Conservation (phyloP, 1,140 invertebrate species). For the Eufriesea mexicana region DNA sequence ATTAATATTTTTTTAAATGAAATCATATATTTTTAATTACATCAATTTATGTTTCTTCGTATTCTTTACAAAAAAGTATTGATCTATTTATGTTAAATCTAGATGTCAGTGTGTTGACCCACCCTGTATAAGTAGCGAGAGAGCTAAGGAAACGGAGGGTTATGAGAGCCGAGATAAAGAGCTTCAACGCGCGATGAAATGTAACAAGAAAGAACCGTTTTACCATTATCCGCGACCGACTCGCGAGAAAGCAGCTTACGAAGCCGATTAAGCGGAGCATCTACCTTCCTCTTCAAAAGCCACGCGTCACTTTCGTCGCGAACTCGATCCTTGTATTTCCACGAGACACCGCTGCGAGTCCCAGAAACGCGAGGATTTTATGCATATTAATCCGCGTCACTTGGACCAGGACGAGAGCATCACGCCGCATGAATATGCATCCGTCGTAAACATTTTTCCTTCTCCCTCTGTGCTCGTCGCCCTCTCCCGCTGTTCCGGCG, state of each 20-base stretch:
- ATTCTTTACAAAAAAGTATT: too few species aligned
- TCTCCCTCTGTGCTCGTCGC: slow-evolving; percentile 1
- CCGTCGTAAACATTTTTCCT: slow-evolving; percentile 66
- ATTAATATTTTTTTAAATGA: too few species aligned
- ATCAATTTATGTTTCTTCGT: too few species aligned
- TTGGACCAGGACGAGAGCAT: slow-evolving; percentile 42
- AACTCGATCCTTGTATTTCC: background rate
- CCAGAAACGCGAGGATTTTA: slow-evolving; percentile 59
- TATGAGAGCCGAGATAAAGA: too few species aligned
- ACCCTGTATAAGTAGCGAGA: too few species aligned
- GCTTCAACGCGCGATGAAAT: too few species aligned
- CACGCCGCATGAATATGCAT: slow-evolving; percentile 73
- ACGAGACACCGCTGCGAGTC: background rate
- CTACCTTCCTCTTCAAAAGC: background rate
- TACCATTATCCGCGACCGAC: background rate
- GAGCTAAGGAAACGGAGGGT: too few species aligned
- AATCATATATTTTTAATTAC: too few species aligned
- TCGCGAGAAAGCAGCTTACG: background rate
- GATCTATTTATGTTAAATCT: too few species aligned
- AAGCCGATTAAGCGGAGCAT: background rate
- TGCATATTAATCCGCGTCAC: slow-evolving; percentile 75
- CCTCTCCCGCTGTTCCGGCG: background rate
- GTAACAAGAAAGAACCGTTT: background rate
- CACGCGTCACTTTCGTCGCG: background rate
- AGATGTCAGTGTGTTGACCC: too few species aligned